phyloP scores from a whole-genome alignment of 2,113 vertebrate genomes.

The Zosterops lateralis region DNA sequence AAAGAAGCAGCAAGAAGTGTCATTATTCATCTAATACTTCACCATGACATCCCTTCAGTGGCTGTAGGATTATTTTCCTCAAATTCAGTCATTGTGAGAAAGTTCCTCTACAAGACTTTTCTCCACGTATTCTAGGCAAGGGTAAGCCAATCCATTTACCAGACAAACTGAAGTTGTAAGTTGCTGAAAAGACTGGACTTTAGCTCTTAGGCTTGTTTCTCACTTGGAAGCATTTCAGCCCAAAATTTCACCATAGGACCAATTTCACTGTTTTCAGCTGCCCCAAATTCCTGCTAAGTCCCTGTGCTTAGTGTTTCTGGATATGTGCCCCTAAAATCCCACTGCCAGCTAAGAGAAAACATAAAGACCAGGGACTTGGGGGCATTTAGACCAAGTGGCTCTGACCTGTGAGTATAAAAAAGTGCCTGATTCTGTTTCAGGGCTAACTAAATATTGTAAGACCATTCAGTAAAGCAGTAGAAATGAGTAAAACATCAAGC shows the following conservation, averaged over 20 bases:
- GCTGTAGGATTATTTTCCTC: not conserved
- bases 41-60: not conserved
- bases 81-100: not conserved
- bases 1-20: not conserved
- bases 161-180: not conserved
- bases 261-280: not conserved
- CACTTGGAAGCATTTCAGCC: not conserved
- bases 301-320: not conserved
- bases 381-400: not conserved
- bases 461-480: not conserved
- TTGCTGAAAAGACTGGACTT: not conserved
- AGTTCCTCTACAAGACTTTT: not conserved
- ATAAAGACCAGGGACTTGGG: not conserved
- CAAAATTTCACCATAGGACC: not conserved
- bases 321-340: not conserved
- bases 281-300: not conserved
- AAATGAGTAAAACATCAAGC: not conserved
- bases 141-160: not conserved
- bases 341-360: not conserved
- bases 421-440: not conserved
- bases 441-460: not conserved
- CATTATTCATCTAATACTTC: not conserved
- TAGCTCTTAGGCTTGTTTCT: not conserved
- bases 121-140: not conserved
- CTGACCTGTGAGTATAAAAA: not conserved